Conservation (phyloP, 1,140 invertebrate genomes). For the Brachionus paranguensis region DNA sequence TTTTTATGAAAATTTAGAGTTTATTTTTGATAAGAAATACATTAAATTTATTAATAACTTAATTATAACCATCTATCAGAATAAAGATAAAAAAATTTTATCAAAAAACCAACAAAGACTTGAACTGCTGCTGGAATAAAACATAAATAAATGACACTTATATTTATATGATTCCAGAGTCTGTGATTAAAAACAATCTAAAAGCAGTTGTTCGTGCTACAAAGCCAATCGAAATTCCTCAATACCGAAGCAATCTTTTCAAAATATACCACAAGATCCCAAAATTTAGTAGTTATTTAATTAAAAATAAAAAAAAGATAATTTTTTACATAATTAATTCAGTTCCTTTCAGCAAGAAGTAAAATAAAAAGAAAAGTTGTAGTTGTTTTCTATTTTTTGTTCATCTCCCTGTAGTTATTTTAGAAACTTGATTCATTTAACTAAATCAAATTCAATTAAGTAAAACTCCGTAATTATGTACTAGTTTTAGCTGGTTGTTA, state of each 20-base stretch:
- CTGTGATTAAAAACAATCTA: background rate
- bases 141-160: background rate
- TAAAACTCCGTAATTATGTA: conserved; percentile 15
- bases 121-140: background rate
- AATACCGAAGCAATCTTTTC: background rate
- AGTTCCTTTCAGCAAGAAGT: conserved; percentile 27
- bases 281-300: background rate
- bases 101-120: background rate
- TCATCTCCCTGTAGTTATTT: background rate
- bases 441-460: conserved; percentile 32
- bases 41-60: conserved; percentile 4
- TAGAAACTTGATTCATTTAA: conserved; percentile 12
- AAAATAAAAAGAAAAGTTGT: background rate
- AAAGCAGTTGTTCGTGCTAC: background rate
- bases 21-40: background rate
- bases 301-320: conserved; percentile 17
- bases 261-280: background rate
- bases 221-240: background rate
- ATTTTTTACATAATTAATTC: conserved; percentile 33
- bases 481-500: background rate
- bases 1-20: background rate
- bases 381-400: background rate
- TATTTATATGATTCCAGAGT: background rate
- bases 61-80: background rate
- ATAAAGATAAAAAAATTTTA: background rate